These are phyloP conservation scores for Acanthaster planci DNA, from an alignment of 35 echinoderm and acorn worm genomes.

Conservation along the genomic window DNA sequence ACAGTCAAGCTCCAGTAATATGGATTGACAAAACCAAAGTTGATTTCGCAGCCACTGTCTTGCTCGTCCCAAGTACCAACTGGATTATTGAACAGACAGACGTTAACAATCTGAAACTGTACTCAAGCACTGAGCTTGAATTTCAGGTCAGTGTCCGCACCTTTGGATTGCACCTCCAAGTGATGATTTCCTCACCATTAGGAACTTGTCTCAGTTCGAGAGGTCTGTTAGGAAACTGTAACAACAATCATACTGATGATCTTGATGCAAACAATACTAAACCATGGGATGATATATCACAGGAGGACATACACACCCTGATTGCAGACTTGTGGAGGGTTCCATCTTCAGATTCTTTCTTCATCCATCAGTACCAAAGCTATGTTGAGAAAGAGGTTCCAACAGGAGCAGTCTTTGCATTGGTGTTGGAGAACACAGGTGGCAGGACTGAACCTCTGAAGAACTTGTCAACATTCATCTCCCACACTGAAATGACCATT, in stretches of 20 bases:
- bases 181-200: constrained; percentile 39
- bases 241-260: constrained; percentile 50
- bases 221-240: constrained; percentile 86
- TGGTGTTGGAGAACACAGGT: constrained; percentile 58
- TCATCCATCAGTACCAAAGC: constrained; percentile 47
- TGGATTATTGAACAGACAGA: constrained; percentile 52
- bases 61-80: neutral
- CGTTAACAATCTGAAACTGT: constrained; percentile 16
- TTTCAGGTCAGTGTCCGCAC: constrained; percentile 45
- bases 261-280: constrained; percentile 9
- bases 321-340: constrained; percentile 66
- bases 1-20: constrained; percentile 39
- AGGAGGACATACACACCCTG: constrained; percentile 44
- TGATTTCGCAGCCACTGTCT: neutral
- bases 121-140: constrained; percentile 5
- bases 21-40: constrained; percentile 62
- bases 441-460: constrained; percentile 51
- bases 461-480: neutral
- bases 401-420: constrained; percentile 62
- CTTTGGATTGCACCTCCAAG: constrained; percentile 49
- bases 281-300: constrained; percentile 40
- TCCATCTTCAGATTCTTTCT: constrained; percentile 54
- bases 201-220: constrained; percentile 29
- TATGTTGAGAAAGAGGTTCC: constrained; percentile 40
- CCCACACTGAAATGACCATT: constrained; percentile 47